phyloP scores from a whole-genome alignment of 2,888 invertebrate genomes.

The Scaptomyza polygonia region DNA sequence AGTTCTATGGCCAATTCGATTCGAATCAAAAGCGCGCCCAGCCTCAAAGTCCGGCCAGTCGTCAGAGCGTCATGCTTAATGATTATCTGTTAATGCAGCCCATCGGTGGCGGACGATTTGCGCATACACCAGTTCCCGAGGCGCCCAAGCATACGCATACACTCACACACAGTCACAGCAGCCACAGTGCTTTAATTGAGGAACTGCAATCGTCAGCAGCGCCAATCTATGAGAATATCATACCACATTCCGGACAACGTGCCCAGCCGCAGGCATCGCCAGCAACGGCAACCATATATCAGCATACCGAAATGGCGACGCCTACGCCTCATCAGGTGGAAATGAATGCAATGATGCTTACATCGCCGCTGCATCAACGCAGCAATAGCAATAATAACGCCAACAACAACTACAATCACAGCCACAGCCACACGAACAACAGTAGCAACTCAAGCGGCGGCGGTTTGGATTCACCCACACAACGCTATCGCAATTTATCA shows the following conservation, averaged over 20 bases:
- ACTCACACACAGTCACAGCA: conserved; percentile 4
- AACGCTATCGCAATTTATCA: conserved; percentile 83
- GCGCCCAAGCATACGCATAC: conserved; percentile 39
- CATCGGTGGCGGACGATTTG: conserved; percentile 83
- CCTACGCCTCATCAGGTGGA: conserved; percentile 58
- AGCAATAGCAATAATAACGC: conserved; percentile 79
- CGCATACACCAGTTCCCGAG: conserved; percentile 86
- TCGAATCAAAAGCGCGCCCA: conserved; percentile 88
- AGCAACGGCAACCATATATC: conserved; percentile 83
- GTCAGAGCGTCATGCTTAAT: conserved; percentile 83
- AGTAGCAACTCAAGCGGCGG: conserved; percentile 15
- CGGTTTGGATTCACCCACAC: conserved; percentile 60
- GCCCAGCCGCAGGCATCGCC: conserved; percentile 84
- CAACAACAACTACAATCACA: conserved; percentile 33
- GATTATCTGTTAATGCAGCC: conserved; percentile 84
- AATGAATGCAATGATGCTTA: conserved; percentile 64
- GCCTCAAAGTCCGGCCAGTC: conserved; percentile 86
- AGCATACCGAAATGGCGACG: conserved; percentile 78
- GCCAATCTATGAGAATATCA: conserved; percentile 88
- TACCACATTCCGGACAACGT: conserved; percentile 86
- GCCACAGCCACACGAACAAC: conserved; percentile 34
- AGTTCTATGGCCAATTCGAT: conserved; percentile 88
- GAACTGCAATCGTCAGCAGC: conserved; percentile 72
- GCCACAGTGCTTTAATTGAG: conserved; percentile 27
- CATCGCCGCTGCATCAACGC: conserved; percentile 82